Conservation (phyloP, 1,140 invertebrate species). For the Diuraphis noxia region DNA sequence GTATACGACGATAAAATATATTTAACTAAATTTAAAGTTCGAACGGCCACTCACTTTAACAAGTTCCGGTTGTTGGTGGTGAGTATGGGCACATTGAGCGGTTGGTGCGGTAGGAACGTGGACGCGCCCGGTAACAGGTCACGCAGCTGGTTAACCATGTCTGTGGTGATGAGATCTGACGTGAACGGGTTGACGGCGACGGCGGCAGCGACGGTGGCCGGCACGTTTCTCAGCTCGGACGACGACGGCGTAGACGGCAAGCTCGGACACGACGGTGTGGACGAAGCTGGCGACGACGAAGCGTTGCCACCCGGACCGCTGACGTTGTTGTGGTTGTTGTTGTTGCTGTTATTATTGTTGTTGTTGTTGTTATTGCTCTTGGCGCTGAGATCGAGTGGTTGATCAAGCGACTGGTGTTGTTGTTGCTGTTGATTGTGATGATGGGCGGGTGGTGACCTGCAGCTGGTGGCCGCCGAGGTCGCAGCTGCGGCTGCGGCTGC, state of each 20-base stretch:
- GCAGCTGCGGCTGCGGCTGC: slow-evolving; percentile 65
- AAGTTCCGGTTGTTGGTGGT: slow-evolving; percentile 17
- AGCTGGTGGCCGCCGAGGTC: slow-evolving; percentile 60
- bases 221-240: slow-evolving; percentile 22
- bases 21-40: not conserved
- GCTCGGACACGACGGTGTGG: slow-evolving; percentile 51
- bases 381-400: slow-evolving; percentile 79
- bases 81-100: slow-evolving; percentile 37
- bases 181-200: slow-evolving; percentile 56
- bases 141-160: slow-evolving; percentile 3
- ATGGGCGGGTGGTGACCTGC: slow-evolving; percentile 61
- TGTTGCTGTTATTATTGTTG: slow-evolving; percentile 26
- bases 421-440: slow-evolving; percentile 59
- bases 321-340: slow-evolving; percentile 21
- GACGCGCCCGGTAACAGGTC: slow-evolving; percentile 16
- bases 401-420: slow-evolving; percentile 61
- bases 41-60: slow-evolving; percentile 41
- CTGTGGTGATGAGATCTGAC: slow-evolving; percentile 58
- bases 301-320: slow-evolving; percentile 58
- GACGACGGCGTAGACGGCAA: slow-evolving; percentile 50
- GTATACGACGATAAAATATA: no score
- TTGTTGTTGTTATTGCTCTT: slow-evolving; percentile 60
- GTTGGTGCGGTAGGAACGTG: slow-evolving; percentile 42
- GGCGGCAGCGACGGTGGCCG: slow-evolving; percentile 29
- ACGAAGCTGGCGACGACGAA: slow-evolving; percentile 52